Base-by-base conservation (phyloP, 2,113 vertebrate species). In the Tringa solitaria region DNA sequence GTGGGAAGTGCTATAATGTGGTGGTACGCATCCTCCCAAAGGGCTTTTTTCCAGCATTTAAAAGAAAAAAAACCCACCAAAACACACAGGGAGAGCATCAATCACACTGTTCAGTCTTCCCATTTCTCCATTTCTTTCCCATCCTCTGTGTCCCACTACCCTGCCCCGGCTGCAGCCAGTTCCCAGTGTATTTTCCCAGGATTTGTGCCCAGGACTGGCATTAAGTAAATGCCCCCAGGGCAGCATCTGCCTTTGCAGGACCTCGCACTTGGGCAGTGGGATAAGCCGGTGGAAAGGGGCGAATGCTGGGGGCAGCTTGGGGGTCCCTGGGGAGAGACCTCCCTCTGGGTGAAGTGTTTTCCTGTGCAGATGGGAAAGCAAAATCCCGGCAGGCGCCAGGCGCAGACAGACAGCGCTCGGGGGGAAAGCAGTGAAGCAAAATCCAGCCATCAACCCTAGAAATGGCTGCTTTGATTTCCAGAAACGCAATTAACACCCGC, bases 401-500 rank as follows among this genome's bases (percentile, higher is more conserved):
- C 10, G 37, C 33, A 35, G 77, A 32, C 1, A 30, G 86, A 51
- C 83, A 92, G 60, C 0, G 9, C 75, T 15, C 37, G 45, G 39
- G 21, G 77, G 33, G 24, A 43, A 84, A 84, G 69, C 84, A 78
- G 35, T 22, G 60, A 82, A 82, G 48, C 33, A 3, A 48, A 84
- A 84, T 14, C 9, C 83, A 67, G 28, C 27, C 6, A 37, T 43
- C n/a, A 61, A 32, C 61, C 78, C 53, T 43, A 9, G 69, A 26
- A 9, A 37, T 0, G 4, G 26, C 74, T 17, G 72, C 93, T 95
- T 93, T 94, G 95, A 93, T 95, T 94, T 93, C 70, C 77, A 89
- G 77, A 69, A 78, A 93, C 15, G 57, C 84, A 94, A 93, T 96
- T 96, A 95, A 56, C 94, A 91, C 84, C 61, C 3, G 0, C 24